Conservation (phyloP, 2,797 vertebrate species). For the Tadarida brasiliensis region DNA sequence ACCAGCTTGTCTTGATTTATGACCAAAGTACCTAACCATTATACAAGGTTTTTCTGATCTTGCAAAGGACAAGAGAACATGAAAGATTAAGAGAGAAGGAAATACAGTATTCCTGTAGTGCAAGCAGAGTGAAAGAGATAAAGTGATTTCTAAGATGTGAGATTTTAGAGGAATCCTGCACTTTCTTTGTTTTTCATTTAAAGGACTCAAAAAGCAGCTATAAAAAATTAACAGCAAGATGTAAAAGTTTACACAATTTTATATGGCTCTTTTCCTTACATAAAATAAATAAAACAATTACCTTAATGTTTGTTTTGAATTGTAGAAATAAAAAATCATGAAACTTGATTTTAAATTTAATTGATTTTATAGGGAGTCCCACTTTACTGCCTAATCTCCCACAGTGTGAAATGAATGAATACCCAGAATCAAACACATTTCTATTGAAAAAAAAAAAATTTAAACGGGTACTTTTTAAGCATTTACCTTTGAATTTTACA, state of each 20-base stretch:
- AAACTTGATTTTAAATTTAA: constrained; percentile 47
- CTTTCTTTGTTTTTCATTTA: background rate
- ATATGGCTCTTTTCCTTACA: background rate
- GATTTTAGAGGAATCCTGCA: background rate
- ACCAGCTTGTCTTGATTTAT: background rate
- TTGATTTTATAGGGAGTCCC: background rate
- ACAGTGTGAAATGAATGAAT: constrained; percentile 28
- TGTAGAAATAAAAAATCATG: constrained; percentile 30
- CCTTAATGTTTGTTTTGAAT: background rate
- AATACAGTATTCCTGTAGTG: background rate
- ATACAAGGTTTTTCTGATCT: background rate
- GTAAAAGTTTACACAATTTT: constrained; percentile 19
- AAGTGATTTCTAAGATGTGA: background rate
- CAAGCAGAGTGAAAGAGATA: background rate
- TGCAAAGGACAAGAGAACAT: background rate
- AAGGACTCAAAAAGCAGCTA: background rate
- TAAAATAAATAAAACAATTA: background rate
- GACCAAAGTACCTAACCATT: background rate
- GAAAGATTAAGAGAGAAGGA: background rate
- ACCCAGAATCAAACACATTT: background rate
- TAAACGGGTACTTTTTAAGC: constrained; percentile 5
- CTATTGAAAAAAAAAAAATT: constrained; percentile 12
- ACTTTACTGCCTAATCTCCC: constrained; percentile 14
- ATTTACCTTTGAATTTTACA: constrained; percentile 57
- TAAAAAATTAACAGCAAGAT: constrained; percentile 8